phyloP scores from a whole-genome alignment of 2,113 vertebrate species.

The Atherinomorus stipes region DNA sequence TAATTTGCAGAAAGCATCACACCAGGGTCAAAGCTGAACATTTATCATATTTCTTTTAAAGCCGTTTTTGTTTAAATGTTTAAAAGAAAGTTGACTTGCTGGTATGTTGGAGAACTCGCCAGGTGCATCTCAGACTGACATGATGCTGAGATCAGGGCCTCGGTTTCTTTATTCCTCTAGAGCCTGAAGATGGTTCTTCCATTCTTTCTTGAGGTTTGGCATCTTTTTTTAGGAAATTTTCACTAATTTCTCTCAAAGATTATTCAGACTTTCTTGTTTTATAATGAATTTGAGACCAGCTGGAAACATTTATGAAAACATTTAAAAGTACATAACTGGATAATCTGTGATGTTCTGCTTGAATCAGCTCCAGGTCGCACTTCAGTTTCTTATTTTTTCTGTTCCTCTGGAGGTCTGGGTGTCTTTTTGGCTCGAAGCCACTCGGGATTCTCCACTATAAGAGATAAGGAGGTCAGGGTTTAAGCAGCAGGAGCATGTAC shows the following conservation, averaged over 20 bases:
- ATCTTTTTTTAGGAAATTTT: not conserved
- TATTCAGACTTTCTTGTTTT: no score
- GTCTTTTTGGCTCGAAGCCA: not conserved
- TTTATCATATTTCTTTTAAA: not conserved
- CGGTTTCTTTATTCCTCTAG: not conserved
- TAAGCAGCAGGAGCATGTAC: not conserved
- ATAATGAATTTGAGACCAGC: not conserved
- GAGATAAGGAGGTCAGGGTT: conserved; percentile 3
- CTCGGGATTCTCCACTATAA: not conserved
- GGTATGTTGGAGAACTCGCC: not conserved
- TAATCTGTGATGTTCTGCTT: not conserved
- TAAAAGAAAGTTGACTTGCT: not conserved
- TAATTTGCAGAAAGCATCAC: not conserved
- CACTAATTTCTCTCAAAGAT: no score
- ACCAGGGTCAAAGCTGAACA: not conserved
- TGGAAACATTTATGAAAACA: not conserved
- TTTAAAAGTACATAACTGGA: not conserved
- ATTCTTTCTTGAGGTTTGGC: not conserved
- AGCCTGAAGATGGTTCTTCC: conserved; percentile 1
- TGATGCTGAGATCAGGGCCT: conserved; percentile 15
- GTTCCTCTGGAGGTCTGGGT: not conserved
- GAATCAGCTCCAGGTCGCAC: not conserved
- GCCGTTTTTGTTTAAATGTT: not conserved
- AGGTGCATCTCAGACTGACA: conserved; percentile 10
- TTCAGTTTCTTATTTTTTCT: not conserved